Percentiles rank a stretch among this genome's conserved stretches.
Conservation (phyloP, 2,797 vertebrate genomes). For the Sebastes diaconus region DNA sequence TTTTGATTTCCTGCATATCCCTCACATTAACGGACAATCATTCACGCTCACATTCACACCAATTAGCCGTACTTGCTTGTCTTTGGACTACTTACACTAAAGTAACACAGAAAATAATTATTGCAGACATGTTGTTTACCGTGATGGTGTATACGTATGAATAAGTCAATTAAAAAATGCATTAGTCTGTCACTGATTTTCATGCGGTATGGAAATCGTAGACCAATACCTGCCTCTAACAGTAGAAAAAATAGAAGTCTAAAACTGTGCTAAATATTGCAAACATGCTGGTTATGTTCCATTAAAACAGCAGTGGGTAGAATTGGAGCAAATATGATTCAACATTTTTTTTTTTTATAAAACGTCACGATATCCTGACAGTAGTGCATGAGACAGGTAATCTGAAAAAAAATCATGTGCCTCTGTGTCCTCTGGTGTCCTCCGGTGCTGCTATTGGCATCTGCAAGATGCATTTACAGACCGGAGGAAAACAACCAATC, state of each 20-base stretch:
- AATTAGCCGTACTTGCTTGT: neutral
- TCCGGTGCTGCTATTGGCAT: no score
- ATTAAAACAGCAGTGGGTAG: no score
- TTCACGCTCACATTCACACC: neutral
- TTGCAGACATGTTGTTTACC: neutral
- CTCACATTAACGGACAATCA: neutral
- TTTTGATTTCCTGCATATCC: neutral
- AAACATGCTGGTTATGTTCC: neutral
- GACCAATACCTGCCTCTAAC: neutral
- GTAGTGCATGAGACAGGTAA: no score
- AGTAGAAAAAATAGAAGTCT: neutral
- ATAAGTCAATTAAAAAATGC: no score
- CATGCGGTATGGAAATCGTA: neutral
- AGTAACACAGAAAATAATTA: neutral
- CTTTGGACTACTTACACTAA: neutral
- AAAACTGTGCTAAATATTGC: neutral
- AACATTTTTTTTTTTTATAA: no score
- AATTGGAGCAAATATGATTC: no score
- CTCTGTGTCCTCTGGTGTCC: no score
- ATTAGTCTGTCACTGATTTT: neutral
- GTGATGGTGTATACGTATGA: rapidly evolving
- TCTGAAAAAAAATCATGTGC: no score
- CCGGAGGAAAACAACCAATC: no score
- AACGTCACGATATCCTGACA: no score
- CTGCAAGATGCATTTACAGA: no score